Base-by-base conservation (phyloP, 2,888 invertebrate species). In the Tholera decimalis region DNA sequence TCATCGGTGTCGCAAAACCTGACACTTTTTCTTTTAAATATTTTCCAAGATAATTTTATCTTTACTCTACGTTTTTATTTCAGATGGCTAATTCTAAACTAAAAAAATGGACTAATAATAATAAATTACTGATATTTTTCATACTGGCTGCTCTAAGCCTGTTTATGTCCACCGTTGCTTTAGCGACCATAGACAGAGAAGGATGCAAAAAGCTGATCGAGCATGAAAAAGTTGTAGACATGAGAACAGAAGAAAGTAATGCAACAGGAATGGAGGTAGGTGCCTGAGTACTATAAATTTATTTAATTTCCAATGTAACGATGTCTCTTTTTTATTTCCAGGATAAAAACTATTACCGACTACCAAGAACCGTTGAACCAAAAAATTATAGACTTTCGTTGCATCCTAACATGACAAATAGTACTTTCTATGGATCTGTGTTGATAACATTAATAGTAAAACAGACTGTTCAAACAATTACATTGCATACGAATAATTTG, bases 321-420 rank as follows among this genome's bases (percentile, higher is more conserved):
- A 35, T 35, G 13, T 11, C 13, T 35, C 33, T 15, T 35, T 43
- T 70, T 55, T 11, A 54, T 44, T 91, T 60, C 5, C 85, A 93
- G 92, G 57, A 78, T 26, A 61, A 28, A 50, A 26, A 71, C 15
- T 80, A 83, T 60, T 91, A 91, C 69, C 86, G 92, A 59, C 88
- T 98, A 13, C 97, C 97, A 1, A 90, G 89, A 37, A 86, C 95
- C 43, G 90, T 97, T 0, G 85, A 92, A 33, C 98, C 98, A 0
- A 83, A 88, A 20, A 95, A 96, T 69, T 98, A 98, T 86, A 96
- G 97, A 79, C 91, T 98, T 4, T 94, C 92, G 54, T 89, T 98
- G 35, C 92, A 96, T 84, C 98, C 98, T 0, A 91, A 97, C 81
- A 91, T 97, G 70, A 89, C 88, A 6, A 91, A 87, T 39, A 96